Conservation (phyloP, 2,113 vertebrate species). For the Machaerirhynchus nigripectus region DNA sequence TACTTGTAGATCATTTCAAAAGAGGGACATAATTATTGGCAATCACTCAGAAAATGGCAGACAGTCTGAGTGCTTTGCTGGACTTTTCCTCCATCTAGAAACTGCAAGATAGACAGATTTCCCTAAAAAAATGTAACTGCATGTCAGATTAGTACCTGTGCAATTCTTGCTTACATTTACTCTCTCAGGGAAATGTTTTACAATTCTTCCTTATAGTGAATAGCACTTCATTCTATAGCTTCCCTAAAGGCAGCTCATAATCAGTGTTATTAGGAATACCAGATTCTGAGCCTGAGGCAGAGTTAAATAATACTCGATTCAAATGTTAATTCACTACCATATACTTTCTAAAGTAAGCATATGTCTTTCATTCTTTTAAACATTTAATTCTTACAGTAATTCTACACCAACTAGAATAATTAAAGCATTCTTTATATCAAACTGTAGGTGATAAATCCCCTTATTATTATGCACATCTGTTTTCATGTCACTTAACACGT, state of each 20-base stretch:
- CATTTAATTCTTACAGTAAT: neutral
- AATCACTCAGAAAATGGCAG: slow-evolving; percentile 35
- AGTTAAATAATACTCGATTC: neutral
- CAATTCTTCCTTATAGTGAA: neutral
- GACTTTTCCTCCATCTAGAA: slow-evolving; percentile 29
- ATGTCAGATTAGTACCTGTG: neutral
- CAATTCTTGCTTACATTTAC: slow-evolving; percentile 10
- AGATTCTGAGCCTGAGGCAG: neutral
- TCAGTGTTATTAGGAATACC: neutral
- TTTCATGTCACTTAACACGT: neutral
- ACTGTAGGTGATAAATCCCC: neutral
- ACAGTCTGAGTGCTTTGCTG: slow-evolving; percentile 70
- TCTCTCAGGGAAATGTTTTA: neutral
- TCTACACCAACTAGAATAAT: neutral
- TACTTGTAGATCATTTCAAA: slow-evolving; percentile 73
- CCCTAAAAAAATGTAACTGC: slow-evolving; percentile 34
- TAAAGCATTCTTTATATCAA: neutral
- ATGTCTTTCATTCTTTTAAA: neutral
- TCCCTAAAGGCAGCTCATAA: neutral
- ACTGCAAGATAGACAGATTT: slow-evolving; percentile 51
- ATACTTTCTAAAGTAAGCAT: neutral
- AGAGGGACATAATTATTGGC: slow-evolving; percentile 73
- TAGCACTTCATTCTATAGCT: neutral
- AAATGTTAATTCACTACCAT: neutral
- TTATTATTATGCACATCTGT: neutral